Evolutionary conservation across 2,888 invertebrate genomes (phyloP), one percentile per base, ranked within the genome.

Genomic region (Ctena decussata): DNA sequence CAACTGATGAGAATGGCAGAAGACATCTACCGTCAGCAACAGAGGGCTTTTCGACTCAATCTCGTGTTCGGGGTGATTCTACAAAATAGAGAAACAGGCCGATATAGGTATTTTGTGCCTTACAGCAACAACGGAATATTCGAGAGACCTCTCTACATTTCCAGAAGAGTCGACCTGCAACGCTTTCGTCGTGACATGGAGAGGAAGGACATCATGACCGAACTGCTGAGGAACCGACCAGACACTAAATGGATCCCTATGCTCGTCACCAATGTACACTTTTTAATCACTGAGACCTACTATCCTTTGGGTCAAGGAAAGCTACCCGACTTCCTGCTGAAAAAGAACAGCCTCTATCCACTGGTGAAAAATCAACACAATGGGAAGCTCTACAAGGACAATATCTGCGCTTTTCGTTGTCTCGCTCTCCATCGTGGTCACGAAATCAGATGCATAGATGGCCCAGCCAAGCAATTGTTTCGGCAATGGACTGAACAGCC

Each of bases 231-330:
- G n/a, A 53, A 85, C 1, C 35, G 88, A 18, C 79, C 85, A 15
- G 71, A 89, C 60, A 85, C 86, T 1, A 85, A 86, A 70, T 90
- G 86, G 90, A 75, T 82, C 27, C 90, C 86, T 0, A 80, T 83
- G 0, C 57, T 90, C 21, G 57, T 88, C 2, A 88, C 90, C 1
- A 90, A 90, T 53, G 76, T 90, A 6, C 84, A 76, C 11, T 77
- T 78, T 41, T 37, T 18, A 0, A 73, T 83, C 3, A 60, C 30
- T 49, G 70, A 27, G 8, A 85, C 82, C 11, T 35, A 41, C 30
- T 85, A 80, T 72, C 77, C 83, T 0, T 18, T 87, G n/a, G 87
- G 84, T 2, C 46, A 41, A 27, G 82, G 80, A 8, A n/a, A n/a
- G n/a, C n/a, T n/a, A n/a, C n/a, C n/a, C n/a, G n/a, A n/a, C n/a